phyloP scores from a whole-genome alignment of 2,888 invertebrate species.

The Drosophila pseudotalamancana region DNA sequence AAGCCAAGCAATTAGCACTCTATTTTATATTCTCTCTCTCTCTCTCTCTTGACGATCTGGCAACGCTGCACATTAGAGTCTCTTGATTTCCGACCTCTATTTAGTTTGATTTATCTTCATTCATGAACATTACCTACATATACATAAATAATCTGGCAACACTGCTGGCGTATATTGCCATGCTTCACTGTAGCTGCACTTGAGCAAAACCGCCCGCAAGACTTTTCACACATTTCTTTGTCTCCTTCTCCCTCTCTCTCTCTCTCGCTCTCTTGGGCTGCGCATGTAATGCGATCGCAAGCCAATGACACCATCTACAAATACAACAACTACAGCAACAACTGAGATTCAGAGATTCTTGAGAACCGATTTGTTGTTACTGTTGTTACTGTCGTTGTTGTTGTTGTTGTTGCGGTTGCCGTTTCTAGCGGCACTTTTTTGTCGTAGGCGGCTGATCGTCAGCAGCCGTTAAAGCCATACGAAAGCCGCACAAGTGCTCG shows the following conservation, averaged over 20 bases:
- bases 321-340: slow-evolving; percentile 10
- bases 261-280: not conserved
- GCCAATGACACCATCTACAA: slow-evolving; percentile 50
- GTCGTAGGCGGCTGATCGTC: slow-evolving; percentile 62
- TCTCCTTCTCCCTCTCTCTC: not conserved
- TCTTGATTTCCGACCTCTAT: too few relatives aligned
- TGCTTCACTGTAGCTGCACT: slow-evolving; percentile 5
- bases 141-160: not conserved
- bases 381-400: slow-evolving; percentile 36
- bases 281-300: slow-evolving; percentile 44
- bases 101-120: too few relatives aligned
- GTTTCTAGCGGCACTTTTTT: slow-evolving; percentile 52
- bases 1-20: too few relatives aligned
- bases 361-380: slow-evolving; percentile 46
- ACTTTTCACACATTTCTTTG: slow-evolving; percentile 3
- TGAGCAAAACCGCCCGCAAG: not conserved
- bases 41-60: not conserved
- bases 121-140: too few relatives aligned
- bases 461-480: slow-evolving; percentile 12
- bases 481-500: slow-evolving; percentile 34
- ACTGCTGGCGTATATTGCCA: not conserved
- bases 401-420: slow-evolving; percentile 19
- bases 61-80: too few relatives aligned
- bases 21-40: not conserved
- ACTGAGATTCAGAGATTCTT: slow-evolving; percentile 14